phyloP scores from a whole-genome alignment of 2,888 invertebrate genomes.

The Netelia fuscicornis region DNA sequence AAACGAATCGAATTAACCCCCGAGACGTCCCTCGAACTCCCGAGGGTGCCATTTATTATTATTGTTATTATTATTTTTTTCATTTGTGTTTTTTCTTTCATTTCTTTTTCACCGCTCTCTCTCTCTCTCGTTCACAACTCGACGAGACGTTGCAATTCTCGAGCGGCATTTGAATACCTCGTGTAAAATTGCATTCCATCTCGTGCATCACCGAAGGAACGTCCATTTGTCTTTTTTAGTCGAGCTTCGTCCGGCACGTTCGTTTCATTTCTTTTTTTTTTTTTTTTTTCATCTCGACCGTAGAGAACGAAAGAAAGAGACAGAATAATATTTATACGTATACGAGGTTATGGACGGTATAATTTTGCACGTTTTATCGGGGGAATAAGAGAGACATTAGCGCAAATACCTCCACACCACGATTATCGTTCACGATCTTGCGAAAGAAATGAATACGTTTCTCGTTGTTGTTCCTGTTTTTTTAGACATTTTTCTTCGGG shows the following conservation, averaged over 20 bases:
- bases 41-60: constrained; percentile 10
- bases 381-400: constrained; percentile 61
- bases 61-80: constrained; percentile 33
- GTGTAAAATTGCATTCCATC: constrained; percentile 69
- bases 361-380: constrained; percentile 48
- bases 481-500: not conserved
- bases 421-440: constrained; percentile 63
- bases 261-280: not conserved
- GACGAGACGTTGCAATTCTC: constrained; percentile 27
- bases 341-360: not conserved
- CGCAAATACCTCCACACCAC: constrained; percentile 38
- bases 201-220: constrained; percentile 65
- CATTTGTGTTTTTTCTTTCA: constrained; percentile 24
- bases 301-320: not conserved
- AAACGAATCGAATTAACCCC: constrained; percentile 71
- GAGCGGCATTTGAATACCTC: constrained; percentile 62
- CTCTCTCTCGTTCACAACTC: constrained; percentile 35
- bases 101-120: constrained; percentile 43
- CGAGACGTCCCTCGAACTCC: constrained; percentile 55
- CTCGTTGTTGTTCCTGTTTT: not conserved
- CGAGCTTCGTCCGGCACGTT: not conserved
- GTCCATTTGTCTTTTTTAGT: constrained; percentile 66
- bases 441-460: constrained; percentile 46
- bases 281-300: not conserved
- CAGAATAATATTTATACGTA: not conserved